A percentile compares a stretch with the other conserved stretches of the same genome.
These are phyloP conservation scores for Ibidorhyncha struthersii DNA, from an alignment of 2,113 vertebrate genomes.

Conservation along the genomic window DNA sequence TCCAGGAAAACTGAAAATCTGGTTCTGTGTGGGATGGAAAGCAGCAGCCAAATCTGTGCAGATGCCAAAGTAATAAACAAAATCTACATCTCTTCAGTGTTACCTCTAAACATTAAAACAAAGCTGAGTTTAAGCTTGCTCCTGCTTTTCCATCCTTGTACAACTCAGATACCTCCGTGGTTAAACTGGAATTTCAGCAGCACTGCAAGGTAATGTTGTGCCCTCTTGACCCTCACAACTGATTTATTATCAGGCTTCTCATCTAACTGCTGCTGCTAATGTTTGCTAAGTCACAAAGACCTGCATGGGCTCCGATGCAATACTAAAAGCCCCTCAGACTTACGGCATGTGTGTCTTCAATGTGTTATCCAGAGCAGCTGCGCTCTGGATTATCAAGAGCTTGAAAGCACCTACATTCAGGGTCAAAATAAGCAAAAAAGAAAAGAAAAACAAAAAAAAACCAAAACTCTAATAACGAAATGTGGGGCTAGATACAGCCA, in stretches of 20 bases:
- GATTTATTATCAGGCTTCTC: not conserved
- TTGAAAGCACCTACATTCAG: not conserved
- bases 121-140: not conserved
- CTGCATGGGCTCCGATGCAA: not conserved
- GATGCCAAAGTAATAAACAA: not conserved
- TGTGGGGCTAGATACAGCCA: not conserved
- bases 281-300: not conserved
- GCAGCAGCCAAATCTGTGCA: not conserved
- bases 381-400: not conserved
- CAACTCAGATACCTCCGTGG: not conserved
- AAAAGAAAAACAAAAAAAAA: not conserved
- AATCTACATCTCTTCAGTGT: not conserved
- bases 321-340: not conserved
- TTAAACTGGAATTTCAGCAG: not conserved
- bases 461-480: not conserved
- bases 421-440: not conserved
- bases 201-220: not conserved
- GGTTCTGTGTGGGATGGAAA: not conserved
- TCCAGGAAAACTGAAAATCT: not conserved
- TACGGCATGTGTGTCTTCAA: not conserved
- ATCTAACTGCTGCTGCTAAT: not conserved
- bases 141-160: not conserved
- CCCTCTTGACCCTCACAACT: not conserved
- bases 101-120: not conserved
- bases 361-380: not conserved